Base-by-base conservation (phyloP, 2,888 invertebrate genomes). In the Tetranychus truncatus region DNA sequence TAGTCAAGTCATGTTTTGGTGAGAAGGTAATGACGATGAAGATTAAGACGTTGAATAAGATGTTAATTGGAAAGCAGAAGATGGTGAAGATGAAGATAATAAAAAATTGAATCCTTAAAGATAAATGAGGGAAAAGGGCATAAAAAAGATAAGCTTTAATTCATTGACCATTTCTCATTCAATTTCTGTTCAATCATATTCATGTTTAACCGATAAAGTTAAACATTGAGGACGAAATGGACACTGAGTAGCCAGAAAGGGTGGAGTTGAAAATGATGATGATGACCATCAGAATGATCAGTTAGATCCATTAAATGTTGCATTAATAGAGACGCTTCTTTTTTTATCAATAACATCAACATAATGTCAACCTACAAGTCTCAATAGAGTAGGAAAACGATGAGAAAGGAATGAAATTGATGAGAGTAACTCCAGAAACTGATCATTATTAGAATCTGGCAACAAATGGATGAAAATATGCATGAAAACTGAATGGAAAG, bases 271-370 rank as follows among this genome's bases (percentile, higher is more conserved):
- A 55, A 34, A 15, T 55, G 15, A 55, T 55, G 55, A 55, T 55
- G 7, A 55, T 55, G 55, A 55, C 15, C 55, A 55, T 55, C 55
- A 55, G 55, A 15, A 55, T 55, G 6, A 55, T 55, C 5, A 55
- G 55, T 15, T 15, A 55, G 55, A 55, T 55, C 55, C 55, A 55
- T 55, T 55, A 55, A 55, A 55, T 55, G 55, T 55, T 55, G 15
- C 55, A 55, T 55, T 55, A 55, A 55, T 55, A 55, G 55, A 55
- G 55, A 55, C 55, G 55, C 55, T 55, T 55, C 55, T 55, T 55
- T 34, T 21, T 55, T 55, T 55, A 55, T 55, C 55, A 55, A 15
- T 15, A 55, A 15, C 55, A 55, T 55, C 55, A 55, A 15, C n/a
- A n/a, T 55, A 55, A 15, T 15, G 15, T 55, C 55, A 55, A 6